Evolutionary conservation across 2,888 invertebrate genomes (phyloP), one percentile per base, ranked within the genome.

Genomic region (Cerastis rubricosa): DNA sequence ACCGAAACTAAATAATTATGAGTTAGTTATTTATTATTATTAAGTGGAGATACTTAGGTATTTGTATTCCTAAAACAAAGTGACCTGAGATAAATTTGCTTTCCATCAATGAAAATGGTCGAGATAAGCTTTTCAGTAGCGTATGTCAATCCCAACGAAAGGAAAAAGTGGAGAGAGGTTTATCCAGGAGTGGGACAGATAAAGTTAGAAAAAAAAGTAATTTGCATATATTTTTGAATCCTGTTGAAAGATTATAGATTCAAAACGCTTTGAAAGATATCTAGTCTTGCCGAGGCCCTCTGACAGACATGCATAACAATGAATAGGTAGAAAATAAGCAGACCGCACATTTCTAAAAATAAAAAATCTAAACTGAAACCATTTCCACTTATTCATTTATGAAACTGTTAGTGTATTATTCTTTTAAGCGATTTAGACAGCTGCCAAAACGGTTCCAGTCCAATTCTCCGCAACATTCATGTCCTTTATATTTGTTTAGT

Each of bases 401-500:
- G 73, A 75, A 75, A 63, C 61, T 29, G 43, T 57, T 64, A n/a
- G 35, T 40, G 63, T 80, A 68, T 74, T 80, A 75, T 81, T 83
- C 68, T 76, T 83, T 83, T 40, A 61, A 68, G 25, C 51, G 25
- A 70, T 65, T 83, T 74, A 76, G 84, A 83, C 85, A 76, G 74
- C 84, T 85, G 86, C 67, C 84, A 86, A 63, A 80, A 47, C 40
- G n/a, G 61, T 85, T 85, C 67, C 80, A 79, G 47, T 67, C n/a
- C 72, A 73, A 74, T 76, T 72, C 72, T 0, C 74, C n/a, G 51
- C 59, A 76, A 72, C 71, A 71, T 71, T 83, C 43, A 63, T 65
- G 47, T 70, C 67, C 68, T 75, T 76, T 83, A 67, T 80, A 74
- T 86, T 86, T 85, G 76, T 83, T 71, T 59, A 84, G 79, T 64